A percentile compares a stretch with the other conserved stretches of the same genome.
Conservation (phyloP, 2,113 vertebrate genomes). For the Empidonax traillii region DNA sequence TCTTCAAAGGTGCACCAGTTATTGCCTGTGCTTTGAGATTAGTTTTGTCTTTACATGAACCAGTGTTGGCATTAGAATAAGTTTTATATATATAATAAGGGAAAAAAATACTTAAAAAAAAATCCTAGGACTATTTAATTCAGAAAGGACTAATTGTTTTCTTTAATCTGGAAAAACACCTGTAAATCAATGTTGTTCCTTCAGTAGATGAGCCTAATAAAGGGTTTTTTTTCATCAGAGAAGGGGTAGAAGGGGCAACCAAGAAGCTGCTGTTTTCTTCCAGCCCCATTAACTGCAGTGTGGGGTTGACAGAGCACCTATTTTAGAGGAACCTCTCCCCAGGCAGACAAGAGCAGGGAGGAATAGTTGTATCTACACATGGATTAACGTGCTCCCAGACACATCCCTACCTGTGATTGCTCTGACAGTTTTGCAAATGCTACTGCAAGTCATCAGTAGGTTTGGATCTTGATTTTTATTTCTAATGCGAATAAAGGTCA, state of each 20-base stretch:
- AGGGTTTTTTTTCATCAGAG: not conserved
- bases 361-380: not conserved
- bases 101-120: not conserved
- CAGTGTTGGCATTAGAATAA: not conserved
- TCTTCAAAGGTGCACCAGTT: not conserved
- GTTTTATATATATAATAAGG: not conserved
- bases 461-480: not conserved
- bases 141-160: not conserved
- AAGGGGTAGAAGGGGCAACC: not conserved
- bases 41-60: not conserved
- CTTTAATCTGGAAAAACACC: not conserved
- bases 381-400: not conserved
- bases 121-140: not conserved
- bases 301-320: not conserved
- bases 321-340: not conserved
- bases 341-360: not conserved
- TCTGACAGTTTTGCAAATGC: not conserved
- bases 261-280: not conserved
- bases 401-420: not conserved
- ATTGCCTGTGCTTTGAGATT: not conserved
- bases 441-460: not conserved
- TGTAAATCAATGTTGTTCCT: not conserved
- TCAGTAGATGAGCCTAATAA: not conserved
- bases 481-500: constrained; percentile 72
- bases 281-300: not conserved